Conservation (phyloP, 2,113 vertebrate genomes). For the Pyrgilauda ruficollis region DNA sequence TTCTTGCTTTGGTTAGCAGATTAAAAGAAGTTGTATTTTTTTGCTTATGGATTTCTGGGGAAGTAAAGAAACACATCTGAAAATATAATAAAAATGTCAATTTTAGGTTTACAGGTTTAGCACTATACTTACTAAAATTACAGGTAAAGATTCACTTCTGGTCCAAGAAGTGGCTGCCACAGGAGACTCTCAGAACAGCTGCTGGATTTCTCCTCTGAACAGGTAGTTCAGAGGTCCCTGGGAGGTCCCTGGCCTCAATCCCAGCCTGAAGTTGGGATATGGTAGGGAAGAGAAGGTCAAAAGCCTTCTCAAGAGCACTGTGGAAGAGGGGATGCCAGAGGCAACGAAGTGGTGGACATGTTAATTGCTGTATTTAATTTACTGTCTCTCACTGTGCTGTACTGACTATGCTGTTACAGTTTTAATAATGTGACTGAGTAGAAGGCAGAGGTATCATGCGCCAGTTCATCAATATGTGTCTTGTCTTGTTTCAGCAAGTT, state of each 20-base stretch:
- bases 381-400: background rate
- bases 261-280: background rate
- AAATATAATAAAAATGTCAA: background rate
- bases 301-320: background rate
- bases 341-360: background rate
- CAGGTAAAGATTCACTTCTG: background rate
- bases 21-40: background rate
- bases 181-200: background rate
- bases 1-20: background rate
- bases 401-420: background rate
- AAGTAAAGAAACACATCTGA: background rate
- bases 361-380: slow-evolving; percentile 2
- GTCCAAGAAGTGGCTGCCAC: background rate
- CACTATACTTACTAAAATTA: background rate
- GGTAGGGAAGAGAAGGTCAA: background rate
- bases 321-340: background rate
- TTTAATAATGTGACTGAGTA: background rate
- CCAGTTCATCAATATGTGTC: slow-evolving; percentile 25
- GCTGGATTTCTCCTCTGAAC: background rate
- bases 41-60: background rate
- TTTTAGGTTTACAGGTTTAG: background rate
- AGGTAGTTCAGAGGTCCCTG: background rate
- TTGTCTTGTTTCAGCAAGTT: slow-evolving; percentile 45
- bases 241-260: background rate
- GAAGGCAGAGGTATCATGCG: background rate